Evolutionary conservation across 2,113 vertebrate species (phyloP), one percentile per base, ranked within the genome.

Genomic region (Rutilus rutilus): DNA sequence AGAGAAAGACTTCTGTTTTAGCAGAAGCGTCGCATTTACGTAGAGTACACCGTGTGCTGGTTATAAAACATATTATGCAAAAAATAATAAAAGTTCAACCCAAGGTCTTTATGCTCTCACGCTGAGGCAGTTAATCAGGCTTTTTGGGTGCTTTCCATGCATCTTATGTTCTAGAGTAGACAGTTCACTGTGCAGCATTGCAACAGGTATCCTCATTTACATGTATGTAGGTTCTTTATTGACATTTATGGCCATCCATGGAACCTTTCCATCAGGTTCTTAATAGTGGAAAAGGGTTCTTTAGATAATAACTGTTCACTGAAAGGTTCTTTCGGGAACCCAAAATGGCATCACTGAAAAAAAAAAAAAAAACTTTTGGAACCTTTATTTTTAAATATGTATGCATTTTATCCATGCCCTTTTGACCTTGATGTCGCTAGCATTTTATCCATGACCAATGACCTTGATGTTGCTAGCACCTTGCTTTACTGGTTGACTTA

Each of bases 101-200:
- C 23, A 12, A 79, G 30, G 21, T 79, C 54, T 2, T 25, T 23
- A 23, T 60, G 33, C 33, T 79, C 54, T 65, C 25, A 30, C 10
- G 42, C 60, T 21, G 78, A 81, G 60, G 42, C 25, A 50, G 78
- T 50, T 67, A 0, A 45, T 81, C 10, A 27, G 65, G 60, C 36
- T 47, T 27, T 27, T 64, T 47, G 77, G 23, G n/a, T 30, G 74
- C 45, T 76, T 76, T 45, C 71, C 45, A 52, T 76, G n/a, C 71
- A 50, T 36, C 9, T 23, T n/a, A 42, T 76, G 73, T 25, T 50
- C 14, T 15, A 50, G 39, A 42, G 39, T 42, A 42, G 73, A 50
- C 23, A n/a, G 36, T n/a, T 74, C 71, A 74, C 23, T 25, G 39
- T 76, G 45, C 10, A 76, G 3, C 30, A 9, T 21, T 79, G 54